Evolutionary conservation across 2,797 vertebrate species (phyloP).

Genomic region (Bradypus variegatus): DNA sequence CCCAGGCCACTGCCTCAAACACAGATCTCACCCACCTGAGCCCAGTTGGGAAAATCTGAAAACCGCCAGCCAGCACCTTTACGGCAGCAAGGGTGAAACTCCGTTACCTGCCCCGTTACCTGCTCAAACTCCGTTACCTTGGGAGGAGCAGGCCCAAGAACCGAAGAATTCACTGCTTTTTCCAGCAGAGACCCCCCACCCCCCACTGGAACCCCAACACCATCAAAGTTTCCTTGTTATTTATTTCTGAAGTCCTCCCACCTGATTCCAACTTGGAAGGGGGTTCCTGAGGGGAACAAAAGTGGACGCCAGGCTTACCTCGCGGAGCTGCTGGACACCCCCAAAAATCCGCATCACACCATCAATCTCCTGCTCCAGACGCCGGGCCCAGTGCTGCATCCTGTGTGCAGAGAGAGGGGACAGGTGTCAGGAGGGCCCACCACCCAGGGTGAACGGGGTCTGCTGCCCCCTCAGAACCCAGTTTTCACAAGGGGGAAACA

Average conservation of each 20-base stretch:
- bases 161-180: rapidly evolving
- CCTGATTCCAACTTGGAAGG: not conserved
- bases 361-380: constrained; percentile 96
- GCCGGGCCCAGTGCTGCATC: constrained; percentile 97
- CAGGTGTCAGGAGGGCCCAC: not conserved
- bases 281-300: constrained; percentile 14
- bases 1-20: not conserved
- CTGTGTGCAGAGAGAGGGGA: constrained; percentile 73
- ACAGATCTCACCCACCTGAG: not conserved
- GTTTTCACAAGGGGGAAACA: constrained; percentile 40
- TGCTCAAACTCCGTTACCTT: not conserved
- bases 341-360: constrained; percentile 96
- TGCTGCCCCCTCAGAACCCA: constrained; percentile 14
- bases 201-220: not conserved
- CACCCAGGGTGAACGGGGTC: not conserved
- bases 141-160: not conserved
- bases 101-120: not conserved
- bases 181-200: not conserved
- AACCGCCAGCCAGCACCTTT: not conserved
- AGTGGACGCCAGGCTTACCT: constrained; percentile 76
- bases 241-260: not conserved
- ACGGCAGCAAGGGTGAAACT: not conserved
- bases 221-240: constrained; percentile 28
- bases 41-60: not conserved
- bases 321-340: constrained; percentile 91